Evolutionary conservation across 2,888 invertebrate species (phyloP).

Genomic region (Hydrotaea cyrtoneurina): DNA sequence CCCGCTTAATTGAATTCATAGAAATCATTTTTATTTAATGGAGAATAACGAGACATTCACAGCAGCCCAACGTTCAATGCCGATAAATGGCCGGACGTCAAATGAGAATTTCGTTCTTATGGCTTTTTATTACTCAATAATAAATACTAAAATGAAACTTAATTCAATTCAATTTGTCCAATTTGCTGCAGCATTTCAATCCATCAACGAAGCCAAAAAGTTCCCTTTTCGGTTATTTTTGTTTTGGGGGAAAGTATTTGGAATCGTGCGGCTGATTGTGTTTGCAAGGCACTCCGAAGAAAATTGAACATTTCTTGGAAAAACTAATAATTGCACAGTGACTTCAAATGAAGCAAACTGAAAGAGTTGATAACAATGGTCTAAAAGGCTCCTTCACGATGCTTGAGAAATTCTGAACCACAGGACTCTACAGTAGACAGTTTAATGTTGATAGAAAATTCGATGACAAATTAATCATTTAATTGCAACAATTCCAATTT

Average conservation of each 20-base stretch:
- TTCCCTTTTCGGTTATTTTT: neutral
- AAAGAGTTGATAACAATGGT: too few species aligned
- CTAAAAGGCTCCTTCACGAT: too few species aligned
- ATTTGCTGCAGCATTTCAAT: neutral
- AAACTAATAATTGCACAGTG: neutral
- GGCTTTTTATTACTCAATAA: neutral
- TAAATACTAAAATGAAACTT: constrained; percentile 15
- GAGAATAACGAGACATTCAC: neutral
- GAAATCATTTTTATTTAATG: neutral
- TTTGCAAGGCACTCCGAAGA: too few species aligned
- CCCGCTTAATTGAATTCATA: neutral
- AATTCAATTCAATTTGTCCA: constrained; percentile 16
- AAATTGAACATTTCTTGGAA: too few species aligned
- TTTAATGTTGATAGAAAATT: too few species aligned
- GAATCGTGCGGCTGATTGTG: neutral
- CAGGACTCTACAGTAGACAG: too few species aligned
- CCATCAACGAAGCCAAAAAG: neutral
- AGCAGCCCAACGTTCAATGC: neutral
- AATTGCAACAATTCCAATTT: too few species aligned
- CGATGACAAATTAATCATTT: too few species aligned
- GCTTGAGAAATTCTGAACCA: too few species aligned
- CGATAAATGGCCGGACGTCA: neutral
- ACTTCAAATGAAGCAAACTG: neutral
- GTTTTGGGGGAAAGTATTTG: neutral
- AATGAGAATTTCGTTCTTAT: neutral